These are phyloP conservation scores for Lerema accius DNA, from an alignment of 1,140 invertebrate genomes.

Conservation along the genomic window DNA sequence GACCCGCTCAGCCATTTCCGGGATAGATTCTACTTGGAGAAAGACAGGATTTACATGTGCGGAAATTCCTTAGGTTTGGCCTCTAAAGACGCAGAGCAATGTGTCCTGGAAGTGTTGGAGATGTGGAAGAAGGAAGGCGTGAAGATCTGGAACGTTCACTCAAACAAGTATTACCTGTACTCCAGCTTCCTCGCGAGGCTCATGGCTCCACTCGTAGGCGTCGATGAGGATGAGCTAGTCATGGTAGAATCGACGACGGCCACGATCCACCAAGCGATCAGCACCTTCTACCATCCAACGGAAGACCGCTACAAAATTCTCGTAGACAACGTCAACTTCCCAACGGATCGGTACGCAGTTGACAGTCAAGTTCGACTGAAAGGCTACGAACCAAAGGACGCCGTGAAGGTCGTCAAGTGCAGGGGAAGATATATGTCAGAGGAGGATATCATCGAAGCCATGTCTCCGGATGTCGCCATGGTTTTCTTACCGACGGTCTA, in stretches of 20 bases:
- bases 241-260: slow-evolving; percentile 57
- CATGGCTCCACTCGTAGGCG: slow-evolving; percentile 62
- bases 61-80: slow-evolving; percentile 68
- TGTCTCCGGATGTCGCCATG: slow-evolving; percentile 66
- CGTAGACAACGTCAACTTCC: slow-evolving; percentile 68
- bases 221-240: slow-evolving; percentile 55
- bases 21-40: slow-evolving; percentile 55
- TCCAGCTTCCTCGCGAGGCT: slow-evolving; percentile 53
- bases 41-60: slow-evolving; percentile 65
- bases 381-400: slow-evolving; percentile 55
- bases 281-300: slow-evolving; percentile 68
- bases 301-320: slow-evolving; percentile 62
- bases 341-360: slow-evolving; percentile 68
- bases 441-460: slow-evolving; percentile 59
- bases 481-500: slow-evolving; percentile 62
- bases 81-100: slow-evolving; percentile 60
- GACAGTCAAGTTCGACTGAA: slow-evolving; percentile 67
- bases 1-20: slow-evolving; percentile 57
- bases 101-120: slow-evolving; percentile 43
- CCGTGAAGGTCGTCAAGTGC: slow-evolving; percentile 59
- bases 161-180: slow-evolving; percentile 61
- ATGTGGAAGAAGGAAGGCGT: slow-evolving; percentile 66
- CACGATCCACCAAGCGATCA: slow-evolving; percentile 66
- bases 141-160: slow-evolving; percentile 57
- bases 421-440: slow-evolving; percentile 55